A percentile compares a stretch with the other conserved stretches of the same genome.
phyloP scores from a whole-genome alignment of 2,797 vertebrate species.

The Rhinophrynus dorsalis region DNA sequence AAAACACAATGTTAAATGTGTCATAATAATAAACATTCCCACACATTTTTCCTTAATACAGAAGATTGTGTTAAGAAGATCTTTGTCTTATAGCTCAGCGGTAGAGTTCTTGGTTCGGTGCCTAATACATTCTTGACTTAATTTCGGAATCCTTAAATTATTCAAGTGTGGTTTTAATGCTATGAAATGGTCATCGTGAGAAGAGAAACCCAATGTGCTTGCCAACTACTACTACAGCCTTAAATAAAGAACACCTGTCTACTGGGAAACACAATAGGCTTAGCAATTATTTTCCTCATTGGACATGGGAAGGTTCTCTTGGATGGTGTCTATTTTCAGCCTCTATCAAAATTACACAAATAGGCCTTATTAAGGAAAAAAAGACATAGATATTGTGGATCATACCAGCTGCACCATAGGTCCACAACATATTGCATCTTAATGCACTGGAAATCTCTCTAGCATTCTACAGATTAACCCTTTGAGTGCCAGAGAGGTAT shows the following conservation, averaged over 20 bases:
- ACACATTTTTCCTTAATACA: neutral
- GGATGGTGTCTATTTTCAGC: neutral
- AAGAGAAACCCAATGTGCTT: conserved; percentile 13
- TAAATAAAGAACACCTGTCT: conserved; percentile 23
- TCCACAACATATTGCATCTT: too few species aligned
- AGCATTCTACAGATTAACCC: too few species aligned
- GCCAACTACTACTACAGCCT: conserved; percentile 6
- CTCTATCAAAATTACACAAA: neutral
- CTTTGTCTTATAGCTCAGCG: conserved; percentile 25
- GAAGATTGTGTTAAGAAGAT: neutral
- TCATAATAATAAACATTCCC: neutral
- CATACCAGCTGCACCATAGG: too few species aligned
- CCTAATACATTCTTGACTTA: conserved; percentile 43
- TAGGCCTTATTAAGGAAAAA: too few species aligned
- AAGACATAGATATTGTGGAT: too few species aligned
- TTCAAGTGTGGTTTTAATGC: conserved; percentile 14
- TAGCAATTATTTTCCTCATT: neutral
- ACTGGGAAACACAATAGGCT: neutral
- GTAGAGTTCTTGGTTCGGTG: conserved; percentile 37
- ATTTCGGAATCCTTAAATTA: conserved; percentile 36
- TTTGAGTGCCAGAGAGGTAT: too few species aligned
- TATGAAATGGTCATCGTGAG: conserved; percentile 31
- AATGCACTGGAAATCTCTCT: too few species aligned
- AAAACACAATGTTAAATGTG: neutral
- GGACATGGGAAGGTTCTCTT: conserved; percentile 7